These are phyloP conservation scores for Galbula dea DNA, from an alignment of 2,113 vertebrate genomes.

Conservation along the genomic window DNA sequence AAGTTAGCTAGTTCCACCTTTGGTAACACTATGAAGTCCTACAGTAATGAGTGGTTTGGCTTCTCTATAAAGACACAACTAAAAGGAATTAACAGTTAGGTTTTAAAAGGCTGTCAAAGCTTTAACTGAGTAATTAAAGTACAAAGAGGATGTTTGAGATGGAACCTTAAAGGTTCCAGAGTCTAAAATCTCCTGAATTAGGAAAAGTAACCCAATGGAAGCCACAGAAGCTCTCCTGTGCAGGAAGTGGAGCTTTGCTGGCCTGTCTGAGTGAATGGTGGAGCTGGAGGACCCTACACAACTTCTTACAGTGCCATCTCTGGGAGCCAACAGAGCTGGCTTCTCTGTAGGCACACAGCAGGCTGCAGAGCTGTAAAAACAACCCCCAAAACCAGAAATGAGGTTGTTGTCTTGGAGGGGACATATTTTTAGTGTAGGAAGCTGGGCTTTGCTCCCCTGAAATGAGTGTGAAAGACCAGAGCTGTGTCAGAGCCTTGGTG, in stretches of 20 bases:
- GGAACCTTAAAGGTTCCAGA: not conserved
- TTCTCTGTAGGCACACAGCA: not conserved
- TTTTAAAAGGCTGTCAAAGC: not conserved
- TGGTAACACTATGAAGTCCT: too few relatives aligned
- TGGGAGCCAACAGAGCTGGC: not conserved
- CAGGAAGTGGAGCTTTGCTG: not conserved
- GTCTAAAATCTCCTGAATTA: not conserved
- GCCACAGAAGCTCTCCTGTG: not conserved
- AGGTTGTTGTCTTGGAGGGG: not conserved
- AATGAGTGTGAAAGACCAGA: fast-evolving
- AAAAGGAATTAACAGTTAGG: not conserved
- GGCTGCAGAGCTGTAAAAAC: not conserved
- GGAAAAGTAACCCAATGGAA: not conserved
- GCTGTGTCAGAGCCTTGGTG: not conserved
- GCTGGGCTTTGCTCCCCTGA: not conserved
- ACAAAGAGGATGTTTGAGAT: not conserved
- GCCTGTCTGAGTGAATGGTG: fast-evolving
- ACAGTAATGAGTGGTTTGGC: not conserved
- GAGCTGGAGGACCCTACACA: not conserved
- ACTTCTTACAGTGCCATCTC: not conserved
- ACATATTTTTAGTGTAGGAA: fast-evolving
- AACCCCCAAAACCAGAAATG: fast-evolving
- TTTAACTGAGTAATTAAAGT: not conserved
- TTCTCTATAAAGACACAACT: not conserved
- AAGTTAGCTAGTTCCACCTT: fast-evolving